These are phyloP conservation scores for Sylvicola fuscatus DNA, from an alignment of 2,888 invertebrate genomes.

Conservation along the genomic window DNA sequence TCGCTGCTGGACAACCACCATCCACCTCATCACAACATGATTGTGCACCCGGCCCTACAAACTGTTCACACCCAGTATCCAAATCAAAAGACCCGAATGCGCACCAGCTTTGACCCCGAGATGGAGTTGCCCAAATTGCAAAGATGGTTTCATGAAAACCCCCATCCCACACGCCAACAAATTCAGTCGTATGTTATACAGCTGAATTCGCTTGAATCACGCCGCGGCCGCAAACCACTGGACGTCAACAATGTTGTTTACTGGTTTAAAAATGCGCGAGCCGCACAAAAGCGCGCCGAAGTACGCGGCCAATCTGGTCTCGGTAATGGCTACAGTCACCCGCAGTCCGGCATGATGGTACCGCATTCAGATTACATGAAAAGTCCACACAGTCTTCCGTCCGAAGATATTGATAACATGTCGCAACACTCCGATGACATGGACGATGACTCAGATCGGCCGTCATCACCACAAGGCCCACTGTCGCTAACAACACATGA, in stretches of 20 bases:
- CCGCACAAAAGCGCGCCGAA: conserved; percentile 85
- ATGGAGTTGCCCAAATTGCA: conserved; percentile 89
- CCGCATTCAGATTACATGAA: conserved; percentile 43
- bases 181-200: conserved; percentile 91
- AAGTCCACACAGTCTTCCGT: conserved; percentile 35
- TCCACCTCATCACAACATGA: conserved; percentile 14
- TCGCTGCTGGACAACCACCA: conserved; percentile 14
- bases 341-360: conserved; percentile 38
- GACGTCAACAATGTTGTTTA: conserved; percentile 93
- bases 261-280: conserved; percentile 95
- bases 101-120: conserved; percentile 94
- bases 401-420: conserved; percentile 43
- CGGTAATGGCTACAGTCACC: conserved; percentile 18
- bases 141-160: conserved; percentile 92
- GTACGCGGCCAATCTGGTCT: conserved; percentile 31
- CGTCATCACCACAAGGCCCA: conserved; percentile 44
- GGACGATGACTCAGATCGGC: conserved; percentile 44
- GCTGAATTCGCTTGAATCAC: conserved; percentile 77
- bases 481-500: conserved; percentile 43
- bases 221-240: conserved; percentile 79
- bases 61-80: conserved; percentile 55
- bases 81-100: conserved; percentile 80
- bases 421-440: conserved; percentile 44
- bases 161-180: conserved; percentile 91
- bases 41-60: conserved; percentile 52